phyloP scores from a whole-genome alignment of 2,113 vertebrate species.

The Orthonyx spaldingii region DNA sequence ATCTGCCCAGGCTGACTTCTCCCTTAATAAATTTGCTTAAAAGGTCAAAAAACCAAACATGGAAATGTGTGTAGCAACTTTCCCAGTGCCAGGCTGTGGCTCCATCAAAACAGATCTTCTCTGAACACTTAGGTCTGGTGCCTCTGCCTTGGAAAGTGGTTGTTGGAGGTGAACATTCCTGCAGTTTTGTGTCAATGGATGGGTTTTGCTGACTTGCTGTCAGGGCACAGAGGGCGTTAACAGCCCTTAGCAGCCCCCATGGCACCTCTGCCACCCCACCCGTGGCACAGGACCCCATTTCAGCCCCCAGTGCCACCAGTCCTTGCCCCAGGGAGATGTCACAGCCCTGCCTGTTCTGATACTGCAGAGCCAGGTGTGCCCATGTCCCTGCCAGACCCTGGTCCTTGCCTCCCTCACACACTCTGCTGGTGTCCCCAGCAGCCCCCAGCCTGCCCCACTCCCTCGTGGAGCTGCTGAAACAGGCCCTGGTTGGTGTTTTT shows the following conservation, averaged over 20 bases:
- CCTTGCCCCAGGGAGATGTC: not conserved
- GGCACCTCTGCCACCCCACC: not conserved
- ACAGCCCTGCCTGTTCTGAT: not conserved
- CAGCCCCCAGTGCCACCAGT: not conserved
- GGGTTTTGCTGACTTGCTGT: not conserved
- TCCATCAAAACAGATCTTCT: not conserved
- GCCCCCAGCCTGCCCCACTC: not conserved
- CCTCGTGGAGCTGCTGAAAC: rapidly evolving
- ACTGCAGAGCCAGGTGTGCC: rapidly evolving
- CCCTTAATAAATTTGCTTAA: not conserved
- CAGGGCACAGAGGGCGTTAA: not conserved
- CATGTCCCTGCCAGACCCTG: not conserved
- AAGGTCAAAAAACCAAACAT: not conserved
- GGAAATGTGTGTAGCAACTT: not conserved
- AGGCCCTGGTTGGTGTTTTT: not conserved
- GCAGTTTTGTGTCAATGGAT: not conserved
- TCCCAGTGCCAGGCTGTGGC: not conserved
- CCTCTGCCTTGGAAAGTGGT: not conserved
- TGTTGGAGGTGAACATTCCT: not conserved
- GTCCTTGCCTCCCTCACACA: not conserved
- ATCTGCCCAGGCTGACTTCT: not conserved
- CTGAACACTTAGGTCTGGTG: not conserved
- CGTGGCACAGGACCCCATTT: not conserved
- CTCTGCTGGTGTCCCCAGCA: not conserved
- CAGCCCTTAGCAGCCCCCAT: not conserved